Conservation (phyloP, 2,888 invertebrate genomes). For the Dryomyza anilis region DNA sequence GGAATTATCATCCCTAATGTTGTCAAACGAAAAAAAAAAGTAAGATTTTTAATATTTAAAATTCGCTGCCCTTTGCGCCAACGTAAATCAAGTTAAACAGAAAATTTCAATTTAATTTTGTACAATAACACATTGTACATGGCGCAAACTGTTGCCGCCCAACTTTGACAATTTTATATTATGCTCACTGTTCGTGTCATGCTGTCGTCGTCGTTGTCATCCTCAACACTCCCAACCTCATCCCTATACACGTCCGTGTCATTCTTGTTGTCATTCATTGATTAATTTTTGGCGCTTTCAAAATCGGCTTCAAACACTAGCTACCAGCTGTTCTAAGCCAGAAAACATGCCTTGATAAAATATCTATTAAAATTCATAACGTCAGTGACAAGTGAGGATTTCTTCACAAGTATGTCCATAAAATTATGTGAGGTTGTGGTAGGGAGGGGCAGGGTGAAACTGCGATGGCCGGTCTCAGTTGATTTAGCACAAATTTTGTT, state of each 20-base stretch:
- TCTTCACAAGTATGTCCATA: not conserved
- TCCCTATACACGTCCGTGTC: not conserved
- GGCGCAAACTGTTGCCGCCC: too few species aligned
- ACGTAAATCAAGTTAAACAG: not conserved
- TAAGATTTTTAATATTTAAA: too few species aligned
- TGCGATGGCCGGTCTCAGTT: too few species aligned
- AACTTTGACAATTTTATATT: not conserved
- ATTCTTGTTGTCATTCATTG: too few species aligned
- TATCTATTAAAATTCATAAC: not conserved
- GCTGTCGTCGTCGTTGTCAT: not conserved
- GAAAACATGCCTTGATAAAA: not conserved
- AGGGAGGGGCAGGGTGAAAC: not conserved
- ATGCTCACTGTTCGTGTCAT: not conserved
- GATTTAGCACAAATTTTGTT: not conserved
- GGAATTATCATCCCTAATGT: too few species aligned
- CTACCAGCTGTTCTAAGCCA: not conserved
- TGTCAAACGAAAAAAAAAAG: not conserved
- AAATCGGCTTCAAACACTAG: not conserved
- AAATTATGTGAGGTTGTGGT: not conserved
- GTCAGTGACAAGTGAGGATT: not conserved
- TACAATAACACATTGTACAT: too few species aligned
- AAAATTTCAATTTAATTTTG: not conserved
- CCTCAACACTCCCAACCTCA: not conserved
- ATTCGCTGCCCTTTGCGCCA: not conserved
- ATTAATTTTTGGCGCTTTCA: too few species aligned